Conservation (phyloP, 2,888 invertebrate genomes). For the Antheraea assamensis region DNA sequence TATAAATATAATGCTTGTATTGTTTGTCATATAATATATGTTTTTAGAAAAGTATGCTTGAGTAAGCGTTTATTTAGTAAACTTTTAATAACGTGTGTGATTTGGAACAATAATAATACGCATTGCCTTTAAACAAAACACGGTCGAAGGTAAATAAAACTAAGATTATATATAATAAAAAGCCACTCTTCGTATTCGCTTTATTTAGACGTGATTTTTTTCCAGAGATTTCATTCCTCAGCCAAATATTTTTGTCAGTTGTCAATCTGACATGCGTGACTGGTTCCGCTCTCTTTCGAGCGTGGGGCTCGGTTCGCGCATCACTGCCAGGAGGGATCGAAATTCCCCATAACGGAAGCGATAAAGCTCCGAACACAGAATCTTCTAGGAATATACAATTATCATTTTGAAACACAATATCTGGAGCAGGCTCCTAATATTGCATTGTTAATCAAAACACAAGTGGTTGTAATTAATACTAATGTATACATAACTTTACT, state of each 20-base stretch:
- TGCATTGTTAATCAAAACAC: background rate
- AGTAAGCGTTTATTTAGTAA: too few species aligned
- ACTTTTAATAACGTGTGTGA: background rate
- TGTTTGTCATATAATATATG: too few species aligned
- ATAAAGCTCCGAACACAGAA: conserved; percentile 47
- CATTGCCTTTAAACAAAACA: background rate
- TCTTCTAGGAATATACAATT: conserved; percentile 33
- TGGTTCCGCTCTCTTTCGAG: conserved; percentile 45
- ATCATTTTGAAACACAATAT: conserved; percentile 33
- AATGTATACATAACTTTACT: background rate
- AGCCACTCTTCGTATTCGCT: conserved; percentile 11
- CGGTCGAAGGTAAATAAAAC: background rate
- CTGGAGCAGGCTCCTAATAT: background rate
- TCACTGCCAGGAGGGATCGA: conserved; percentile 51
- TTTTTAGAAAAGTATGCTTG: too few species aligned
- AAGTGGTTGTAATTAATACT: background rate
- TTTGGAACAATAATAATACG: background rate
- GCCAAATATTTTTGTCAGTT: conserved; percentile 60
- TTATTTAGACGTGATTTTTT: conserved; percentile 10
- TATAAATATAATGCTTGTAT: background rate
- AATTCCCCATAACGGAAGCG: conserved; percentile 57
- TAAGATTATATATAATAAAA: background rate
- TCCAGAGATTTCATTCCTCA: conserved; percentile 21
- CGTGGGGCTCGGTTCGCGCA: conserved; percentile 46
- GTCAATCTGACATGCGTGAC: conserved; percentile 70